Percentiles rank a stretch among this genome's conserved stretches.
These are phyloP conservation scores for Mamestra configurata DNA, from an alignment of 1,140 invertebrate genomes.

Conservation along the genomic window DNA sequence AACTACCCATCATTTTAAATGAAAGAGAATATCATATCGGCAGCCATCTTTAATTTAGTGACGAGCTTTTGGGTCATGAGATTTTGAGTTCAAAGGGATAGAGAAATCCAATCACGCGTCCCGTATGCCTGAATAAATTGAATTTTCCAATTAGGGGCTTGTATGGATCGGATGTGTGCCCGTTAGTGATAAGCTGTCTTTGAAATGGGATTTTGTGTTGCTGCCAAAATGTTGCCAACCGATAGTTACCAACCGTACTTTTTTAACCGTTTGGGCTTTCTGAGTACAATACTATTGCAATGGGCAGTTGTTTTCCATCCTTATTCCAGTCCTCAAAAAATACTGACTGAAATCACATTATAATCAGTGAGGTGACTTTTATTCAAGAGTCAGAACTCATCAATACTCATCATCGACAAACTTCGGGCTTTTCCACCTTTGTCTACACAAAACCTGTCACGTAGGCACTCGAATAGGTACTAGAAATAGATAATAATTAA, in stretches of 20 bases:
- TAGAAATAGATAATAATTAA: not conserved
- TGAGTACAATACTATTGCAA: too few relatives aligned
- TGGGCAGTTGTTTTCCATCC: too few relatives aligned
- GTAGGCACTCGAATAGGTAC: not conserved
- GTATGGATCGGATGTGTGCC: not conserved
- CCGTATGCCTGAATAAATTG: constrained; percentile 19
- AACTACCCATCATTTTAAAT: not conserved
- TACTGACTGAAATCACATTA: too few relatives aligned
- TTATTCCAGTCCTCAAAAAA: too few relatives aligned
- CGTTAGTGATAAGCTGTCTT: not conserved
- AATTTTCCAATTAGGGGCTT: not conserved
- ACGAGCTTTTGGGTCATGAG: constrained; percentile 7
- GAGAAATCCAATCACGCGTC: constrained; percentile 15
- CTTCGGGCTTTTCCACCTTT: not conserved
- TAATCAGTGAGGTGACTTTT: too few relatives aligned
- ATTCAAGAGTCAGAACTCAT: too few relatives aligned
- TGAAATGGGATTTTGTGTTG: not conserved
- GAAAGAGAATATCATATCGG: not conserved
- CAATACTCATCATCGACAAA: not conserved
- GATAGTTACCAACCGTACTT: too few relatives aligned
- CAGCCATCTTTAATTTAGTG: not conserved
- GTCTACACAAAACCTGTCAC: not conserved
- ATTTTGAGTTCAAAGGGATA: constrained; percentile 25
- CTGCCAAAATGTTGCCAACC: too few relatives aligned
- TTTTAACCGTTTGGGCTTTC: too few relatives aligned